Evolutionary conservation across 1,140 invertebrate genomes (phyloP), one percentile per base, ranked within the genome.

Genomic region (Cydia splendana): DNA sequence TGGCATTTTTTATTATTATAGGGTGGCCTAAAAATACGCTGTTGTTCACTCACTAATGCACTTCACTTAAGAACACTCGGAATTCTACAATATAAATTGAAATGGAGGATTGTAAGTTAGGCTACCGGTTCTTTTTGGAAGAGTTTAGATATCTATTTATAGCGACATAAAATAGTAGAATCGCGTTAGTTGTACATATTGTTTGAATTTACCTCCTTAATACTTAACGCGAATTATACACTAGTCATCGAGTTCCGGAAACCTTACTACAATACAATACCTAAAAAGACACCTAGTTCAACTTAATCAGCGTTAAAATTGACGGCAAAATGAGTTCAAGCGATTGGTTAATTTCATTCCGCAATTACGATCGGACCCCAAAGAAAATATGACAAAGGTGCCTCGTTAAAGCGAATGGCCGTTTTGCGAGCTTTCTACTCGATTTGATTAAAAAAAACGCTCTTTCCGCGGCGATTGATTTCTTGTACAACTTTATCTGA

Each of bases 331-430:
- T 24, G 57, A 62, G 57, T 6, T 62, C 20, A 62, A 62, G 57
- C 65, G 12, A 20, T 67, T 73, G 78, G 83, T 87, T 89, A 87
- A 88, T 89, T 86, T 86, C 84, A 83, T 83, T 79, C 82, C 81
- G 78, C 77, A 83, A 87, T 84, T 83, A 82, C 83, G 74, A 80
- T 48, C 20, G 71, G 80, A 85, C 82, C 82, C 83, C 84, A 89
- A 88, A 88, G 86, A 85, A 87, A 89, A 87, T 89, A 89, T 89
- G 88, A 89, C 87, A 89, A 88, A 88, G 86, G 84, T 84, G 81
- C 53, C 84, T 88, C 88, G 83, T 88, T 89, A 88, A 87, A 85
- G 78, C 82, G 86, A 89, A 89, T 87, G 88, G 84, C 76, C 85
- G 88, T 87, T 85, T 85, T 84, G 83, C 80, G 79, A 81, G 81